Conservation (phyloP, 2,797 vertebrate genomes). For the Acomys russatus region DNA sequence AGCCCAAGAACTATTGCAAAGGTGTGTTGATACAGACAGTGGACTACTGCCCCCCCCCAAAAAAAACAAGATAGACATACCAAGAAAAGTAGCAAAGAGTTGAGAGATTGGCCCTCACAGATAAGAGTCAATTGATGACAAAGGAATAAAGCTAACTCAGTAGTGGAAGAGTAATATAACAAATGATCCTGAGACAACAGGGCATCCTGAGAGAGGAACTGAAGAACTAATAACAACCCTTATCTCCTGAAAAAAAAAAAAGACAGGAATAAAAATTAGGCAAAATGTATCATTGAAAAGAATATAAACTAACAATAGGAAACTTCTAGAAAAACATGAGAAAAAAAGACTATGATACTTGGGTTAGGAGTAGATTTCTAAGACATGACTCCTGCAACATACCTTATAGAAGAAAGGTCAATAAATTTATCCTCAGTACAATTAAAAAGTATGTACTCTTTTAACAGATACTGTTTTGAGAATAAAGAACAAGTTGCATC, state of each 20-base stretch:
- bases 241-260: neutral
- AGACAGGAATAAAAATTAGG: neutral
- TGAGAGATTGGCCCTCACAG: neutral
- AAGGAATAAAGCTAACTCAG: neutral
- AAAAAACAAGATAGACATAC: neutral
- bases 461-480: neutral
- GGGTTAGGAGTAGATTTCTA: constrained; percentile 12
- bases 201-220: neutral
- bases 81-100: neutral
- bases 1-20: neutral
- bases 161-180: neutral
- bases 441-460: neutral
- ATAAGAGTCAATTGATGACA: neutral
- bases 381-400: neutral
- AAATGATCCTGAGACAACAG: neutral
- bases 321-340: neutral
- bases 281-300: neutral
- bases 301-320: neutral
- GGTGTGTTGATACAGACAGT: neutral
- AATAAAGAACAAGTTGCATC: neutral
- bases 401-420: neutral
- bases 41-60: too few species aligned
- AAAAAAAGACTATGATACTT: neutral
- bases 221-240: neutral
- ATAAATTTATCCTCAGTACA: constrained; percentile 8